phyloP scores from a whole-genome alignment of 2,888 invertebrate species.

The Pherbina coryleti region DNA sequence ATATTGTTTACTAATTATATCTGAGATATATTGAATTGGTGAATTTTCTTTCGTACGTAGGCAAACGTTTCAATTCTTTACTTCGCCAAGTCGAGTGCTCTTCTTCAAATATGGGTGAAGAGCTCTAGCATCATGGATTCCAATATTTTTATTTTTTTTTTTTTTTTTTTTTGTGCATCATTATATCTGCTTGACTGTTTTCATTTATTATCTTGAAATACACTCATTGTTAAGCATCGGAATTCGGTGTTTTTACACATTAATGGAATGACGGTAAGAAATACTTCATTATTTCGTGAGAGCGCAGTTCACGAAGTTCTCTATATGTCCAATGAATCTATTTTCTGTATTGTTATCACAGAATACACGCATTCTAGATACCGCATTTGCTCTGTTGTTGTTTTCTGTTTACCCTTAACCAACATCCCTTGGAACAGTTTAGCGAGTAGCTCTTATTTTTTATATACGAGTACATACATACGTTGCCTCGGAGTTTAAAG shows the following conservation, averaged over 20 bases:
- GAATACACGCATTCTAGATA: background rate
- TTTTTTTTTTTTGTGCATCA: no score
- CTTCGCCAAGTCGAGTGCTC: no score
- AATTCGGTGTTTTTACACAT: background rate
- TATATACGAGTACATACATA: background rate
- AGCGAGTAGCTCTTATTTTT: background rate
- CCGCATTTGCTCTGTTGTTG: background rate
- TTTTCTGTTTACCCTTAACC: background rate
- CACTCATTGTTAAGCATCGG: background rate
- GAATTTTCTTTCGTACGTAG: no score
- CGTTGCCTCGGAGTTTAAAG: background rate
- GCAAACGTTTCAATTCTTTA: no score
- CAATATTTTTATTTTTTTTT: no score
- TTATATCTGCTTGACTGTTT: no score
- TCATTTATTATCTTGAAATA: no score
- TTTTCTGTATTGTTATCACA: background rate
- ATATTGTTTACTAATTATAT: no score
- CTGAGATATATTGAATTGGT: no score
- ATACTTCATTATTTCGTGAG: background rate
- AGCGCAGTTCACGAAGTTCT: background rate
- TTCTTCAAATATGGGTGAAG: no score
- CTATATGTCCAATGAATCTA: conserved; percentile 1
- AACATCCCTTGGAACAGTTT: conserved; percentile 13
- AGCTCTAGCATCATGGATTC: no score
- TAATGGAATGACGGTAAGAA: background rate